Percentiles rank a stretch among this genome's conserved stretches.
Conservation (phyloP, 2,797 vertebrate species). For the Neosilurus mollespiculum region DNA sequence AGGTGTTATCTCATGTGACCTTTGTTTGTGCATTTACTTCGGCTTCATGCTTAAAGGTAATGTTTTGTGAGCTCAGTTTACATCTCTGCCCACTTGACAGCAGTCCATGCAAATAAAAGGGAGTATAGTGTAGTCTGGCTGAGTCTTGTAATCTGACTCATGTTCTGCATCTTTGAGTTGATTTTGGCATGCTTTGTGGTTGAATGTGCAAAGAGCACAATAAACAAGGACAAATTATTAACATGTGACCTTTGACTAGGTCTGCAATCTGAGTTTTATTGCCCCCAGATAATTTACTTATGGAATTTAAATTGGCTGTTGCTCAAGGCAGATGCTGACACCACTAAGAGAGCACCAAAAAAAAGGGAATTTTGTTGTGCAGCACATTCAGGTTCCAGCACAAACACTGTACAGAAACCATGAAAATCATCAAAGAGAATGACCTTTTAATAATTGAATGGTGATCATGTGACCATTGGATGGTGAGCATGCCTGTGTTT, state of each 20-base stretch:
- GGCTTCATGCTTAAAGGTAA: constrained; percentile 1
- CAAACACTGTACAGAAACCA: neutral
- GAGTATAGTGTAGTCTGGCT: neutral
- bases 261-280: neutral
- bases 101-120: neutral
- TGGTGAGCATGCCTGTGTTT: neutral
- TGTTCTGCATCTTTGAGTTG: neutral
- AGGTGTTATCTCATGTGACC: neutral
- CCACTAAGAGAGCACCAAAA: too few relatives aligned
- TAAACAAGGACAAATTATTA: neutral
- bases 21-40: neutral
- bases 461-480: neutral
- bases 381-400: neutral
- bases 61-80: neutral
- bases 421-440: neutral
- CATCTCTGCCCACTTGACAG: neutral
- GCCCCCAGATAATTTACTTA: neutral
- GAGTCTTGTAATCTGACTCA: neutral
- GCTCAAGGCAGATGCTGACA: neutral
- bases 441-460: neutral
- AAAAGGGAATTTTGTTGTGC: neutral
- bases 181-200: neutral
- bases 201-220: neutral
- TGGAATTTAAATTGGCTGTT: neutral
- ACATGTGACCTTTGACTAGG: neutral